These are phyloP conservation scores for Crocodylus rhombifer DNA, from an alignment of 2,797 vertebrate genomes.

Conservation along the genomic window DNA sequence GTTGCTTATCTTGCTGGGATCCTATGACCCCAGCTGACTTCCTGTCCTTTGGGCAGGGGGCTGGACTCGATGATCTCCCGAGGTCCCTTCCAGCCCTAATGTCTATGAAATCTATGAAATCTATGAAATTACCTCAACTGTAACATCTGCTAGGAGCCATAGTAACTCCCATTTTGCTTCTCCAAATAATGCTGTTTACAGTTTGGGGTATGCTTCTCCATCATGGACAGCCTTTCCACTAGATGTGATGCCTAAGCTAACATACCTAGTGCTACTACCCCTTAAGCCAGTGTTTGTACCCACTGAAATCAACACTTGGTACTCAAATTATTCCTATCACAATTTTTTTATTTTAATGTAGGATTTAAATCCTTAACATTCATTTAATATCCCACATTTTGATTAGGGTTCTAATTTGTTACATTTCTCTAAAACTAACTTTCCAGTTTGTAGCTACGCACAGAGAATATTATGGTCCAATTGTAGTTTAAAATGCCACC, in stretches of 20 bases:
- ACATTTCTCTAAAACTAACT: neutral
- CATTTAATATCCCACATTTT: neutral
- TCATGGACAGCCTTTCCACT: neutral
- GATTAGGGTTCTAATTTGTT: conserved; percentile 6
- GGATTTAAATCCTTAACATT: neutral
- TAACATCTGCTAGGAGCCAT: neutral
- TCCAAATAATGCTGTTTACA: neutral
- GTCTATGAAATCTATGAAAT: too few species aligned
- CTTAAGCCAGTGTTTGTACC: neutral
- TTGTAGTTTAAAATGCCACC: neutral
- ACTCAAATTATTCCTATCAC: neutral
- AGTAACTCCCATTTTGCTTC: neutral
- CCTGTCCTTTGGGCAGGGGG: too few species aligned
- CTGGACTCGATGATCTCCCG: too few species aligned
- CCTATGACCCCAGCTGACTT: too few species aligned
- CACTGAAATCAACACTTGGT: neutral
- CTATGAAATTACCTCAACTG: too few species aligned
- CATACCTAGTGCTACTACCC: neutral
- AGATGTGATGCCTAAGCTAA: neutral
- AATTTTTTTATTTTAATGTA: neutral
- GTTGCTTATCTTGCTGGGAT: too few species aligned
- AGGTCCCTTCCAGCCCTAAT: too few species aligned
- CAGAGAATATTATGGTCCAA: neutral
- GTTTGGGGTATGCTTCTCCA: neutral
- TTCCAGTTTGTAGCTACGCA: neutral